Base-by-base conservation (phyloP, 2,888 invertebrate species). In the Drosophila fulvimacula region DNA sequence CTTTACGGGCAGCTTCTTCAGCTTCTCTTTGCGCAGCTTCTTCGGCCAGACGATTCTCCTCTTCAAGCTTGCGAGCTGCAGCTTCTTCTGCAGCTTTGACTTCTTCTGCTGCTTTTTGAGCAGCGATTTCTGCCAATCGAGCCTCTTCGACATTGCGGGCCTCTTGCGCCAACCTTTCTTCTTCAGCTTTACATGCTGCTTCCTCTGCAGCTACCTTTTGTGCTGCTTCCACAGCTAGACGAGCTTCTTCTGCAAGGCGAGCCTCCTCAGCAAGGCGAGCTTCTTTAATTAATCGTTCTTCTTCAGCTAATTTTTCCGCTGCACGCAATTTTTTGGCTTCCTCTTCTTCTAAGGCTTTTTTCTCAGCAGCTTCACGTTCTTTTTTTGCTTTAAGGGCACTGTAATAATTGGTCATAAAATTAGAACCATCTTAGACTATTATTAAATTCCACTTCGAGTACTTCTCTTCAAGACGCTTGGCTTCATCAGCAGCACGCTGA, bases 21-120 rank as follows among this genome's bases (percentile, higher is more conserved):
- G 53, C 73, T n/a, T 71, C 77, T 27, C 44, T 65, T 19, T 65
- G 66, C 21, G 78, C 83, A 73, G 92, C 94, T 61, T 94, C 94
- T 92, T 94, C 94, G 79, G 94, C 93, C 13, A 94, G 94, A 44
- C 94, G 94, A 78, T 95, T 91, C 91, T 95, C 95, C 53, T 94
- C 93, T 76, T 94, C 94, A 0, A 91, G 92, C 72, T 92, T 91
- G 72, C 93, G 89, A 71, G 94, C 77, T 3, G 71, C 77, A 0
- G 70, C 71, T 13, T 62, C 94, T 77, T 94, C 93, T 0, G 92
- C 93, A 38, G 93, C 74, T n/a, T 91, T 89, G 0, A 92, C 93
- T 79, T 93, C 93, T 83, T 93, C 93, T 0, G 93, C 93, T 56
- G 92, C 59, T 92, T 90, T 94, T 76, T 94, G 93, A 74, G 93